These are phyloP conservation scores for Pyrocoelia pectoralis DNA, from an alignment of 2,888 invertebrate species.

Conservation along the genomic window DNA sequence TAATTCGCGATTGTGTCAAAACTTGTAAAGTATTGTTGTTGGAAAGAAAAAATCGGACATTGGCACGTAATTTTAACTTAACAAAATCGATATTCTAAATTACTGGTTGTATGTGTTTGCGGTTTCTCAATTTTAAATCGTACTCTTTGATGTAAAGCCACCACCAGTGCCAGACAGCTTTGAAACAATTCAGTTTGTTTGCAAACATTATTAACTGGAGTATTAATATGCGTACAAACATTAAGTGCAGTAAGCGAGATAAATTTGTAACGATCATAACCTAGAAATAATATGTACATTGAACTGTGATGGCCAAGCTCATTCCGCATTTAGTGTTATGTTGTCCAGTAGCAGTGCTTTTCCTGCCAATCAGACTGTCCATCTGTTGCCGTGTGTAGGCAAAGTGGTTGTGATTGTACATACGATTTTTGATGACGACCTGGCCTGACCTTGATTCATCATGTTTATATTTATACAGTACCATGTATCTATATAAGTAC, in stretches of 20 bases:
- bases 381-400: constrained; percentile 46
- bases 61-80: neutral
- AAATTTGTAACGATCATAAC: constrained; percentile 19
- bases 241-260: constrained; percentile 21
- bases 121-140: constrained; percentile 1
- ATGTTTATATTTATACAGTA: constrained; percentile 56
- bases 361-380: constrained; percentile 54
- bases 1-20: no score
- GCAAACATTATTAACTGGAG: neutral
- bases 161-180: constrained; percentile 28
- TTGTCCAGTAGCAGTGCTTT: constrained; percentile 48
- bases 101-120: neutral
- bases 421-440: constrained; percentile 60
- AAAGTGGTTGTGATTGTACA: constrained; percentile 60
- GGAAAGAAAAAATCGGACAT: neutral
- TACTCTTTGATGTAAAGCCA: constrained; percentile 21
- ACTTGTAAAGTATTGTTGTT: neutral
- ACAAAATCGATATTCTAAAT: neutral
- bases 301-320: constrained; percentile 54
- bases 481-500: constrained; percentile 58
- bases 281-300: constrained; percentile 34
- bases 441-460: constrained; percentile 60
- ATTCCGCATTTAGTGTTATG: constrained; percentile 51
- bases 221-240: constrained; percentile 19
- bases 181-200: constrained; percentile 23